phyloP scores from a whole-genome alignment of 2,113 vertebrate genomes.

The Ceuthmochares aereus region DNA sequence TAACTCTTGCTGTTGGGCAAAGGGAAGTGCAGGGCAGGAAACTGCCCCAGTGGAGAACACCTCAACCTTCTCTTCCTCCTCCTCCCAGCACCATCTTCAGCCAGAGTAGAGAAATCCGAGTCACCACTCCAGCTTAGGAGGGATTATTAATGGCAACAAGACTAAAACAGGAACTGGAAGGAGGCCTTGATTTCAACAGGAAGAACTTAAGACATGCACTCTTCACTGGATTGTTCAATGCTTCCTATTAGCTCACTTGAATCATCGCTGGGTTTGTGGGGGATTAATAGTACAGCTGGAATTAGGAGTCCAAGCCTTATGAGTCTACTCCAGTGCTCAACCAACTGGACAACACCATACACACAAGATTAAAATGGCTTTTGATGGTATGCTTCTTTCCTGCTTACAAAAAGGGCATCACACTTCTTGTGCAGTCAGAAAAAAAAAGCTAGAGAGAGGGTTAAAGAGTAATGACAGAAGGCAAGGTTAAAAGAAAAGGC shows the following conservation, averaged over 20 bases:
- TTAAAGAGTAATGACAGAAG: not conserved
- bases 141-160: slow-evolving; percentile 16
- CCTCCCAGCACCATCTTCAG: not conserved
- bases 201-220: slow-evolving; percentile 21
- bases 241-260: slow-evolving; percentile 29
- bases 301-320: not conserved
- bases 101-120: not conserved
- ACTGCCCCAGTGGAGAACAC: not conserved
- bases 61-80: not conserved
- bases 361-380: not conserved
- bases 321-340: not conserved
- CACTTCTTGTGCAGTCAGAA: not conserved
- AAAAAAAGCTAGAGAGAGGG: not conserved
- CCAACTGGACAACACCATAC: not conserved
- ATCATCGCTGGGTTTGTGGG: not conserved
- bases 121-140: not conserved
- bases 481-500: not conserved
- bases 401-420: not conserved
- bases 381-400: not conserved
- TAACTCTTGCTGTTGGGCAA: not conserved
- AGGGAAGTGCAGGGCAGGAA: slow-evolving; percentile 18
- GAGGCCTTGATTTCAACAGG: slow-evolving; percentile 50
- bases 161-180: slow-evolving; percentile 37
- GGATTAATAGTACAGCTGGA: not conserved
- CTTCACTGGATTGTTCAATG: slow-evolving; percentile 34